Percentiles rank a stretch among this genome's conserved stretches.
Evolutionary conservation across 2,113 vertebrate genomes (phyloP).

Genomic region (Dasyornis broadbenti): DNA sequence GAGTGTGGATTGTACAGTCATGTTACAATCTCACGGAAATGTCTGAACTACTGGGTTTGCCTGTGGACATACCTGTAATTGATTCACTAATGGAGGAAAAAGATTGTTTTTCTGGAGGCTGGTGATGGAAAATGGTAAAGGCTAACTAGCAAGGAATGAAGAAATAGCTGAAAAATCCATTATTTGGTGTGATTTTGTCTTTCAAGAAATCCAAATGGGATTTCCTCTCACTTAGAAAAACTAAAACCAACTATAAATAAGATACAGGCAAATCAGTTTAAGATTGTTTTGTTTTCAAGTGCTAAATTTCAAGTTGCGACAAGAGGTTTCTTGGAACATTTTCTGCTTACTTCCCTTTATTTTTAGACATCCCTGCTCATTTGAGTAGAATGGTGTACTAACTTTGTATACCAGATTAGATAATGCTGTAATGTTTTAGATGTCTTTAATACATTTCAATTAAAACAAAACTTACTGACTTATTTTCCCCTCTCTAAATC

Average conservation of each 20-base stretch:
- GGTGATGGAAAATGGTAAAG: conserved; percentile 10
- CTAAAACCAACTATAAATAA: neutral
- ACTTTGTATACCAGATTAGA: conserved; percentile 43
- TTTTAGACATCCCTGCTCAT: conserved; percentile 39
- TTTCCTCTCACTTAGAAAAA: neutral
- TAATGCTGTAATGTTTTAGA: conserved; percentile 69
- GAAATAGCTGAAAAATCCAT: neutral
- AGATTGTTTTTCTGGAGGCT: neutral
- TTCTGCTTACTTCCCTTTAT: conserved; percentile 30
- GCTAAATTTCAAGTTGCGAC: conserved; percentile 19
- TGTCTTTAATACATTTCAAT: conserved; percentile 73
- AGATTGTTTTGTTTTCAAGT: neutral
- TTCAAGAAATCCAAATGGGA: conserved; percentile 29
- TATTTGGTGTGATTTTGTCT: neutral
- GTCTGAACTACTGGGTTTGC: neutral
- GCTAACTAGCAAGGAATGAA: neutral
- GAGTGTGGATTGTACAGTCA: neutral
- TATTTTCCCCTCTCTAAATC: conserved; percentile 73
- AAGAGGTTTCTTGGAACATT: neutral
- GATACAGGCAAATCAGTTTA: neutral
- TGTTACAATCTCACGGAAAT: neutral
- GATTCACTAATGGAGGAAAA: neutral
- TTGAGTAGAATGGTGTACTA: conserved; percentile 56
- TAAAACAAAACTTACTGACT: conserved; percentile 64
- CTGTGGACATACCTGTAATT: neutral